These are phyloP conservation scores for Gila orcuttii DNA, from an alignment of 2,113 vertebrate species.

Conservation along the genomic window DNA sequence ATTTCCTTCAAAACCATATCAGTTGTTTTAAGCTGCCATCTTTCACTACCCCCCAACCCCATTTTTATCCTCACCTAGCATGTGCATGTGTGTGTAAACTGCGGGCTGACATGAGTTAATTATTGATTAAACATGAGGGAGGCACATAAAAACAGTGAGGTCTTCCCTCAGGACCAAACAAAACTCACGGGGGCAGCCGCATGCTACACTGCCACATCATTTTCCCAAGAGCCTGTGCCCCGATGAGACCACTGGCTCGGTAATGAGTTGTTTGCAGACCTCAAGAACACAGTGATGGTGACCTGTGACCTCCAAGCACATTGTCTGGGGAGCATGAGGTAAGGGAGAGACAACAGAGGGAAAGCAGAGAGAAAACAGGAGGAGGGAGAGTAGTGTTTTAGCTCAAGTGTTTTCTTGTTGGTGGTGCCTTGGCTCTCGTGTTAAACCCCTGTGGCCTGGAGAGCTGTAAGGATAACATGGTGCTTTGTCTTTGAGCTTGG, in stretches of 20 bases:
- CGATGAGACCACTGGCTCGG: conserved; percentile 68
- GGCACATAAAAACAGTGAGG: conserved; percentile 58
- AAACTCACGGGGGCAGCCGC: conserved; percentile 74
- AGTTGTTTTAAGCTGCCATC: neutral
- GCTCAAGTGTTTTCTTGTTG: conserved; percentile 54
- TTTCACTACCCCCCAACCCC: neutral
- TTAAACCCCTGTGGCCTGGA: conserved; percentile 56
- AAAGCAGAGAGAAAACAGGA: conserved; percentile 49
- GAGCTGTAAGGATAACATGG: conserved; percentile 49
- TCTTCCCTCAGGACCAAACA: conserved; percentile 68
- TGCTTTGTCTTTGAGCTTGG: conserved; percentile 46
- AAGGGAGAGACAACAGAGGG: conserved; percentile 60
- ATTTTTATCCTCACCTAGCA: conserved; percentile 39
- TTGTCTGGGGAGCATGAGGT: conserved; percentile 68
- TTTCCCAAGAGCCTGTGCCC: conserved; percentile 71
- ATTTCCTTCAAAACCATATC: neutral
- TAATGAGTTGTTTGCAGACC: conserved; percentile 83
- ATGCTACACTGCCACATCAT: conserved; percentile 64
- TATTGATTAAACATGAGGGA: conserved; percentile 81
- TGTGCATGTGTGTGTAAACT: conserved; percentile 64
- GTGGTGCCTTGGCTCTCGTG: conserved; percentile 51
- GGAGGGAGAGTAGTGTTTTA: conserved; percentile 45
- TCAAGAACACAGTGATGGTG: conserved; percentile 74
- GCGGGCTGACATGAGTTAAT: conserved; percentile 74
- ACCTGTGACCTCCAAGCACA: conserved; percentile 73